phyloP scores from a whole-genome alignment of 2,797 vertebrate genomes.

The Notamacropus eugenii region DNA sequence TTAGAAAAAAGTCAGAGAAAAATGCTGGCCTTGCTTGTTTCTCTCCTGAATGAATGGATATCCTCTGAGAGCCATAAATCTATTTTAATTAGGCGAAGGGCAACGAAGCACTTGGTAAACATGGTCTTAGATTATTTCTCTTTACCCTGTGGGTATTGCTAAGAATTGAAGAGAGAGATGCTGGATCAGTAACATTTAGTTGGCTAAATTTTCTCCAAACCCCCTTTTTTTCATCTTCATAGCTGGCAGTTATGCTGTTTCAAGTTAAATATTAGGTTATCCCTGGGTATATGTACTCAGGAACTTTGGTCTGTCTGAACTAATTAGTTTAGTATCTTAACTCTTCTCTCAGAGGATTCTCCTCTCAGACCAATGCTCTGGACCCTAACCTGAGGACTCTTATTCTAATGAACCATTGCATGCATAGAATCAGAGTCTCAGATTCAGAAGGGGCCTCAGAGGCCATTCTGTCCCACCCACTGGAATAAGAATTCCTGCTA shows the following conservation, averaged over 20 bases:
- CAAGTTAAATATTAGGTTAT: constrained; percentile 3
- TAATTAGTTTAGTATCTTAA: background rate
- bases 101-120: background rate
- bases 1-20: background rate
- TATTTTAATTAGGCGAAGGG: background rate
- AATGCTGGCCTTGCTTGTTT: background rate
- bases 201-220: background rate
- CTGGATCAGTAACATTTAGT: background rate
- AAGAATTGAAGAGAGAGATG: constrained; percentile 6
- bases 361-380: background rate
- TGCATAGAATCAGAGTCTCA: background rate
- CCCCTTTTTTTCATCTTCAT: constrained; percentile 20
- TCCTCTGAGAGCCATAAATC: background rate
- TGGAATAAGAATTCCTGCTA: background rate
- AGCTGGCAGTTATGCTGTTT: background rate
- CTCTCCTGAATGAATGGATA: background rate
- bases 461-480: background rate
- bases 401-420: background rate
- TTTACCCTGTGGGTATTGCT: constrained; percentile 22
- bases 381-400: background rate
- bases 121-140: constrained; percentile 24
- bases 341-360: constrained; percentile 15
- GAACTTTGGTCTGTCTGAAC: background rate
- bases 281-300: background rate
- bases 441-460: background rate